Conservation (phyloP, 2,797 vertebrate species). For the Tachyglossus aculeatus region DNA sequence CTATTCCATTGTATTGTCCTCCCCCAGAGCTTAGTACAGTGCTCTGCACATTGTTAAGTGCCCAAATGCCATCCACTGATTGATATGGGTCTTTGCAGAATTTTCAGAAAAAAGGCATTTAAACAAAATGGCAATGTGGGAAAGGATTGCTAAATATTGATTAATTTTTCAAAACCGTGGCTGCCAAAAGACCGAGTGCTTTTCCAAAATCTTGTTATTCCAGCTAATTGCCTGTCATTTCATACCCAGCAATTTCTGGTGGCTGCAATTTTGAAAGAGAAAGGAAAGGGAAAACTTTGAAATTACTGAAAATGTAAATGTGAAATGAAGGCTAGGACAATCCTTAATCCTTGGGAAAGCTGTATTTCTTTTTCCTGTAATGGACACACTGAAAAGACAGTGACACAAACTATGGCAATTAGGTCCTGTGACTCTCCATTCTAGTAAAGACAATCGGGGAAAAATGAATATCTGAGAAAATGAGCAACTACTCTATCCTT, state of each 20-base stretch:
- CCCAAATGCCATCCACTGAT: too few relatives aligned
- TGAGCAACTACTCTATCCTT: background rate
- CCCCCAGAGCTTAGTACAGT: too few relatives aligned
- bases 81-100: too few relatives aligned
- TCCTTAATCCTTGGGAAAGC: background rate
- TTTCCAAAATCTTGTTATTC: slow-evolving; percentile 23
- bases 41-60: too few relatives aligned
- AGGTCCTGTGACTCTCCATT: too few relatives aligned
- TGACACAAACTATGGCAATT: background rate
- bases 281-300: slow-evolving; percentile 31
- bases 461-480: background rate
- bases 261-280: slow-evolving; percentile 21
- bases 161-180: slow-evolving; percentile 26
- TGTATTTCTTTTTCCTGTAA: too few relatives aligned
- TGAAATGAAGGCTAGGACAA: slow-evolving; percentile 35
- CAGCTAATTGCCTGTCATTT: slow-evolving; percentile 26
- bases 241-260: slow-evolving; percentile 40
- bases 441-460: too few relatives aligned
- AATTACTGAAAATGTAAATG: slow-evolving; percentile 34
- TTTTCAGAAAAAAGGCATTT: background rate
- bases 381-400: background rate
- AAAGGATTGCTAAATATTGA: slow-evolving; percentile 18
- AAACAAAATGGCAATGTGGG: background rate
- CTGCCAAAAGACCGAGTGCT: slow-evolving; percentile 26
- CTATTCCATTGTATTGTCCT: too few relatives aligned